Evolutionary conservation across 92 coral and sea anemone genomes (phyloP), one percentile per base, ranked within the genome.

Genomic region (Heteractis magnifica): DNA sequence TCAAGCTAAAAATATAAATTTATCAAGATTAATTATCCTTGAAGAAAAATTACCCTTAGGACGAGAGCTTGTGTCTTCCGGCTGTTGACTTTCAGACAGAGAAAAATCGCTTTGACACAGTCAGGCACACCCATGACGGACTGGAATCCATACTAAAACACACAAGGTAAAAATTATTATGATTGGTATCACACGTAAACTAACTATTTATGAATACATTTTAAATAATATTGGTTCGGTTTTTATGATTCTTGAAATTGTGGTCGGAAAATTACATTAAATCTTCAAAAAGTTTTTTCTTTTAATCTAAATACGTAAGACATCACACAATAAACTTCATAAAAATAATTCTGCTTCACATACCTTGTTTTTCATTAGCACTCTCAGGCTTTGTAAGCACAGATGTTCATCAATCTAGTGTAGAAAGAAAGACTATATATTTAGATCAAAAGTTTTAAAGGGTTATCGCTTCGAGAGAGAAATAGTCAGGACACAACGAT

Each of bases 311-410:
- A 26, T 26, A 26, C 34, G 34, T 26, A 26, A 26, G 34, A 26
- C 34, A 26, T 26, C 34, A 26, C 34, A 26, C 34, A 26, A 26
- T 26, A 26, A 26, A 1, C 56, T 11, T 53, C 12, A 53, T 53
- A 53, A 53, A 53, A 11, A 7, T 53, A 8, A 53, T 53, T 53
- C 44, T 34, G 44, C 44, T 53, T 12, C 13, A 53, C 87, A 65
- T 85, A 96, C 99, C 98, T 96, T 96, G 92, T 96, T 96, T 81
- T 91, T 96, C 99, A 96, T 96, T 20, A 96, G 84, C 49, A 94
- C 99, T 84, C 97, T 88, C 19, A 96, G 56, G 78, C 99, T 90
- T 87, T 94, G 90, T 52, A 96, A 89, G 82, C 99, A 96, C 88
- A 96, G 80, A 87, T 96, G 99, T 53, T 96, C 99, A 86, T 96